These are phyloP conservation scores for Baccha elongata DNA, from an alignment of 2,888 invertebrate species.

Conservation along the genomic window DNA sequence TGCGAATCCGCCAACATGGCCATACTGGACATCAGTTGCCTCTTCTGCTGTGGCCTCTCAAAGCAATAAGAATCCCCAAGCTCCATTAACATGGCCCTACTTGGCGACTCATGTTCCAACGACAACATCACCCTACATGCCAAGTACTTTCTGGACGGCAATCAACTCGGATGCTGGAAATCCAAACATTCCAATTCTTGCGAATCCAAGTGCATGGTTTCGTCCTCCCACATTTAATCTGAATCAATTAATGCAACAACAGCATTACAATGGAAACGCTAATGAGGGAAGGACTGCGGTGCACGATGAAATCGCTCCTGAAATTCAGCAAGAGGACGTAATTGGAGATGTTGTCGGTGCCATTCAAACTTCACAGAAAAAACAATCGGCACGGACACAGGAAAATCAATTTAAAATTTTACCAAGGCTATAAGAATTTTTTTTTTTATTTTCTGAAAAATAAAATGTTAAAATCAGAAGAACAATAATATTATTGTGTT, in stretches of 20 bases:
- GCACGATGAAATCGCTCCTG: not conserved
- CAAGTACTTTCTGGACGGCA: slow-evolving; percentile 16
- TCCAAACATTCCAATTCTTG: not conserved
- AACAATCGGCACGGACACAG: not conserved
- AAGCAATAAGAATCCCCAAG: not conserved
- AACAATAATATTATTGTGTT: too few species aligned
- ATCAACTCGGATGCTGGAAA: not conserved
- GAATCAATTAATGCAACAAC: slow-evolving; percentile 18
- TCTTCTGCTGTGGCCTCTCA: not conserved
- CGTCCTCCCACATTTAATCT: slow-evolving; percentile 7
- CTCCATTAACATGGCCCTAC: slow-evolving; percentile 7
- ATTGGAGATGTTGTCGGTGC: slow-evolving; percentile 6
- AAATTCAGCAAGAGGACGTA: not conserved
- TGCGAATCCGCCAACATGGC: slow-evolving; percentile 23
- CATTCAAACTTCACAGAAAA: not conserved
- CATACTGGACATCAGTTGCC: slow-evolving; percentile 5
- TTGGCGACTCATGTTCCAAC: not conserved
- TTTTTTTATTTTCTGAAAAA: too few species aligned
- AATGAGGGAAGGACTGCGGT: slow-evolving; percentile 8
- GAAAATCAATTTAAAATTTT: slow-evolving; percentile 5
- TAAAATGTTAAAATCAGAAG: too few species aligned
- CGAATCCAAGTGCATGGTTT: slow-evolving; percentile 11
- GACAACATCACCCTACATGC: not conserved
- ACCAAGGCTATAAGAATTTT: not conserved
- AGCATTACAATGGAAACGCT: slow-evolving; percentile 27